Evolutionary conservation across 30 jellyfish, hydroid and myxozoan genomes (phyloP).

Genomic region (Rhopilema esculentum): DNA sequence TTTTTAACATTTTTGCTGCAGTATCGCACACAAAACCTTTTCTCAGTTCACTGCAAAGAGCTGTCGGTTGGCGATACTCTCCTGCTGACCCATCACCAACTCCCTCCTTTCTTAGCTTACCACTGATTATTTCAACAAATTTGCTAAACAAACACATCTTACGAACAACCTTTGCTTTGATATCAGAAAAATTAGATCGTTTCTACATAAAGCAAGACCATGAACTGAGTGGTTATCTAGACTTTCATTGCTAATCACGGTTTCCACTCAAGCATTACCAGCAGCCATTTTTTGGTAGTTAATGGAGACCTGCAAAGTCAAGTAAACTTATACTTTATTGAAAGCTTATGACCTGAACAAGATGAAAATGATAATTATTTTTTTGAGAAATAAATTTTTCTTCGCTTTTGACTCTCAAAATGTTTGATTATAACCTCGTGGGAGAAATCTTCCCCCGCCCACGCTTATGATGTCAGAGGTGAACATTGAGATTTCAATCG

Average conservation of each 20-base stretch:
- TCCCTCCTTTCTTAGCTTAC: background rate
- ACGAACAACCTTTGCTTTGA: background rate
- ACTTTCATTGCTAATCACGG: background rate
- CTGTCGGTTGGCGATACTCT: background rate
- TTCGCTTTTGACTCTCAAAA: background rate
- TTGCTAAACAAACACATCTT: slow-evolving; percentile 3
- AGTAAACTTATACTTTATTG: background rate
- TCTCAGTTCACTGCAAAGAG: background rate
- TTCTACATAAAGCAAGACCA: background rate
- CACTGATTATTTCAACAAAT: background rate
- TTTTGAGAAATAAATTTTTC: background rate
- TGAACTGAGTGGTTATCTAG: slow-evolving; percentile 7
- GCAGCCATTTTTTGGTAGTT: slow-evolving; percentile 1
- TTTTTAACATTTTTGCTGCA: background rate
- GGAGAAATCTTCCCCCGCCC: background rate
- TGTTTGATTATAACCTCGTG: slow-evolving; percentile 11
- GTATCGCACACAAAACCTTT: slow-evolving; percentile 1
- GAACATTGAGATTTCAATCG: background rate
- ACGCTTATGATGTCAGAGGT: slow-evolving; percentile 16
- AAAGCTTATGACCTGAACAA: background rate
- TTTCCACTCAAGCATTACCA: slow-evolving; percentile 2
- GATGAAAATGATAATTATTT: background rate
- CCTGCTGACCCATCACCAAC: background rate
- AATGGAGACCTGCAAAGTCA: slow-evolving; percentile 15
- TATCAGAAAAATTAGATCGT: background rate